Percentiles rank a stretch among this genome's conserved stretches.
These are phyloP conservation scores for Tarsius wallacei DNA, from an alignment of 2,797 vertebrate species.

Conservation along the genomic window DNA sequence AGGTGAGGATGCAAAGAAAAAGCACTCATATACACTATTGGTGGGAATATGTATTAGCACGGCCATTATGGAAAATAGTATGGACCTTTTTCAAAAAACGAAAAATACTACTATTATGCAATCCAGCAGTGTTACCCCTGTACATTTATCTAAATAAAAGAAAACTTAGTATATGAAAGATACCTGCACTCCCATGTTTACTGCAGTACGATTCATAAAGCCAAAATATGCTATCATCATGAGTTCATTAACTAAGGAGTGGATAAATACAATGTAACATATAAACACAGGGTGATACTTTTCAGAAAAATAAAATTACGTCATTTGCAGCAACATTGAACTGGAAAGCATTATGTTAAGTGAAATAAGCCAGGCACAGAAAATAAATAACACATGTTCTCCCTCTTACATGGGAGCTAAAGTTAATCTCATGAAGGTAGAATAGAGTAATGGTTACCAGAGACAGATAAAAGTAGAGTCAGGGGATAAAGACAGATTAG, in stretches of 20 bases:
- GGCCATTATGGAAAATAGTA: neutral
- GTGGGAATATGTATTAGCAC: neutral
- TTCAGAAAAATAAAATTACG: neutral
- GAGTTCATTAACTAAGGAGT: neutral
- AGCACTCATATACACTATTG: neutral
- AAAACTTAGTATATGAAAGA: neutral
- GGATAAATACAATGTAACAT: neutral
- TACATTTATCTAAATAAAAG: neutral
- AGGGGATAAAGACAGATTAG: neutral
- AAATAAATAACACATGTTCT: neutral
- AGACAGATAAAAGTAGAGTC: neutral
- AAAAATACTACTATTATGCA: neutral
- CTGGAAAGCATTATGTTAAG: neutral
- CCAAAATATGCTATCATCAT: neutral
- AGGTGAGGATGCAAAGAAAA: neutral
- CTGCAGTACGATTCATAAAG: neutral
- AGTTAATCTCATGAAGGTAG: neutral
- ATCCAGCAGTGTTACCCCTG: neutral
- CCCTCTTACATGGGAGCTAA: neutral
- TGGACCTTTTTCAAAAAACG: neutral
- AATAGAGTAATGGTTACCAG: neutral
- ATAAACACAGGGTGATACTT: neutral
- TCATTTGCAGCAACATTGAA: neutral
- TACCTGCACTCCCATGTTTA: neutral
- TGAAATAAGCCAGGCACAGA: neutral